phyloP scores from a whole-genome alignment of 2,113 vertebrate genomes.

The Isurus oxyrinchus region DNA sequence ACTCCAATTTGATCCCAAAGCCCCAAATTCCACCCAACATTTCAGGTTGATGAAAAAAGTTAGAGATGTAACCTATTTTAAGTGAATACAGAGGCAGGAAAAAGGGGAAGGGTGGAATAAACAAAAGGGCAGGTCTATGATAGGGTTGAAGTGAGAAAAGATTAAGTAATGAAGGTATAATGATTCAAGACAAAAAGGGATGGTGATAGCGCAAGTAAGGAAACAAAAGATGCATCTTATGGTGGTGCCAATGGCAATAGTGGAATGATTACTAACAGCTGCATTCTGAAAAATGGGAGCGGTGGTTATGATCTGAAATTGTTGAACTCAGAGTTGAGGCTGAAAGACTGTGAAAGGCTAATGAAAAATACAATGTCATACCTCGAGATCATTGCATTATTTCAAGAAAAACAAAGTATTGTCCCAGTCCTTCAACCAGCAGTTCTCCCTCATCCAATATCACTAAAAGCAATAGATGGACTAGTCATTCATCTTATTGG shows the following conservation, averaged over 20 bases:
- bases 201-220: not conserved
- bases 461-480: no score
- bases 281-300: not conserved
- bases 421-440: not conserved
- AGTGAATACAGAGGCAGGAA: no score
- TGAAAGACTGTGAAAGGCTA: not conserved
- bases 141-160: no score
- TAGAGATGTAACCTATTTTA: no score
- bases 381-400: not conserved
- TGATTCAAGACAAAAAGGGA: not conserved
- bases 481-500: not conserved
- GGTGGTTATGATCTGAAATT: no score
- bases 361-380: not conserved
- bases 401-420: not conserved
- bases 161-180: no score
- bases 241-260: not conserved
- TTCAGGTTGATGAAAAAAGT: not conserved
- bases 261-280: not conserved
- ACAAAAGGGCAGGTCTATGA: no score
- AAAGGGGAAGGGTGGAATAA: no score
- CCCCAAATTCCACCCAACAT: no score
- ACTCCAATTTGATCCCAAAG: no score
- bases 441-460: not conserved
- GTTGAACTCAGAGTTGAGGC: no score
- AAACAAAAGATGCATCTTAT: not conserved